A percentile compares a stretch with the other conserved stretches of the same genome.
These are phyloP conservation scores for Serilophus lunatus DNA, from an alignment of 2,113 vertebrate genomes.

Conservation along the genomic window DNA sequence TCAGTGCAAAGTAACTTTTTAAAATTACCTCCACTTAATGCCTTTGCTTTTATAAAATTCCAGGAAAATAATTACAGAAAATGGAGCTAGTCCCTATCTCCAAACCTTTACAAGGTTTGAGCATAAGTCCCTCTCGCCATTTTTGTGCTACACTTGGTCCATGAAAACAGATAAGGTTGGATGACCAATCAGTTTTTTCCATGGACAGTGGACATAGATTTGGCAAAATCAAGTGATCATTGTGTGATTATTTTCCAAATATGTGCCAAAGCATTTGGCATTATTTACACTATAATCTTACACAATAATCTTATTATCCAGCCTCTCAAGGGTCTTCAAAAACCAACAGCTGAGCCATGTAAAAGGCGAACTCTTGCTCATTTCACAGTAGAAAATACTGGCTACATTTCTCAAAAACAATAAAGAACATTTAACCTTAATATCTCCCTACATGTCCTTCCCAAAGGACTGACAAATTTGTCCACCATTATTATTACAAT, in stretches of 20 bases:
- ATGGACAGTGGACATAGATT: not conserved
- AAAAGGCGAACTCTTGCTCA: not conserved
- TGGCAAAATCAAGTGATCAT: not conserved
- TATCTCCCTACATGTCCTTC: not conserved
- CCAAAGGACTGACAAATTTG: not conserved
- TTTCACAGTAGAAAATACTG: not conserved
- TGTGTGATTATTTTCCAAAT: not conserved
- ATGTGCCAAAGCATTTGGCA: not conserved
- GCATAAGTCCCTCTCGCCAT: not conserved
- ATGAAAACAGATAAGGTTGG: not conserved
- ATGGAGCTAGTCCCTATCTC: not conserved
- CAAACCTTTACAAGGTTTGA: not conserved
- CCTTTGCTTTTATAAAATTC: not conserved
- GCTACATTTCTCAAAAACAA: not conserved
- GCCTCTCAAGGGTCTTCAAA: not conserved
- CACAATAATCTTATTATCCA: not conserved
- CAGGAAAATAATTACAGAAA: not conserved
- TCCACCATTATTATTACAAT: not conserved
- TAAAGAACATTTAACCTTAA: not conserved
- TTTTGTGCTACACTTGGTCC: not conserved
- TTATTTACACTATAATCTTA: not conserved
- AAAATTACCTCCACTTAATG: not conserved
- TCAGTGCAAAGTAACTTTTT: not conserved
- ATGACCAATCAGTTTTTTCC: not conserved
- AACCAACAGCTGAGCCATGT: not conserved